Evolutionary conservation across 2,888 invertebrate genomes (phyloP).

Genomic region (Salpingus planirostris): DNA sequence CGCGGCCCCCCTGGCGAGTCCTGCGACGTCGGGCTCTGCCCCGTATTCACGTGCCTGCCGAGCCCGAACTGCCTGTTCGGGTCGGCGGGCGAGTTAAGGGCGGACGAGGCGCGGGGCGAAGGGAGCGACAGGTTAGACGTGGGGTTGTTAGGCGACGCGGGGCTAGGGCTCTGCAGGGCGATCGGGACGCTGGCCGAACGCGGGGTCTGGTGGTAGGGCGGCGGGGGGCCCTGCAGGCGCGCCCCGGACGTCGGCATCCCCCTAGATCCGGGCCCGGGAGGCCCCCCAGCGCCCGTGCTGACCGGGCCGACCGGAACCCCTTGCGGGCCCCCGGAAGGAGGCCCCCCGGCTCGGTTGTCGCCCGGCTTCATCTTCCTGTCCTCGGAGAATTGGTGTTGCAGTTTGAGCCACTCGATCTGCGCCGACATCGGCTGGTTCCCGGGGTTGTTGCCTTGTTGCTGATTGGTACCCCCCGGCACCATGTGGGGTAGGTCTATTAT

Average conservation of each 20-base stretch:
- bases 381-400: slow-evolving; percentile 81
- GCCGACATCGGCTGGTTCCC: slow-evolving; percentile 42
- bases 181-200: slow-evolving; percentile 66
- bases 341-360: slow-evolving; percentile 5
- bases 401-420: slow-evolving; percentile 84
- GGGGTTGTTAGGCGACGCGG: slow-evolving; percentile 62
- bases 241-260: slow-evolving; percentile 38
- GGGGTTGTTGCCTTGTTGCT: too few species aligned
- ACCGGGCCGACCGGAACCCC: slow-evolving; percentile 15
- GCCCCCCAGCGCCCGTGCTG: slow-evolving; percentile 15
- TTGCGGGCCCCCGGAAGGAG: slow-evolving; percentile 17
- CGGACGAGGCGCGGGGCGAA: slow-evolving; percentile 62
- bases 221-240: slow-evolving; percentile 64
- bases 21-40: slow-evolving; percentile 54
- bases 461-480: slow-evolving; percentile 20
- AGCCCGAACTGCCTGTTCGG: slow-evolving; percentile 47
- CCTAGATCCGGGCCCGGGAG: slow-evolving; percentile 20
- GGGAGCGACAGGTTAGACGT: slow-evolving; percentile 63
- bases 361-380: slow-evolving; percentile 47
- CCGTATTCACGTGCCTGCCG: slow-evolving; percentile 46
- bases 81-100: slow-evolving; percentile 62
- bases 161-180: slow-evolving; percentile 64
- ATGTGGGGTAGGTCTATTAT: slow-evolving; percentile 16
- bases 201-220: slow-evolving; percentile 66
- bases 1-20: slow-evolving; percentile 49